Evolutionary conservation across 2,888 invertebrate species (phyloP), one percentile per base, ranked within the genome.

Genomic region (Brachynemurus nebulosus): DNA sequence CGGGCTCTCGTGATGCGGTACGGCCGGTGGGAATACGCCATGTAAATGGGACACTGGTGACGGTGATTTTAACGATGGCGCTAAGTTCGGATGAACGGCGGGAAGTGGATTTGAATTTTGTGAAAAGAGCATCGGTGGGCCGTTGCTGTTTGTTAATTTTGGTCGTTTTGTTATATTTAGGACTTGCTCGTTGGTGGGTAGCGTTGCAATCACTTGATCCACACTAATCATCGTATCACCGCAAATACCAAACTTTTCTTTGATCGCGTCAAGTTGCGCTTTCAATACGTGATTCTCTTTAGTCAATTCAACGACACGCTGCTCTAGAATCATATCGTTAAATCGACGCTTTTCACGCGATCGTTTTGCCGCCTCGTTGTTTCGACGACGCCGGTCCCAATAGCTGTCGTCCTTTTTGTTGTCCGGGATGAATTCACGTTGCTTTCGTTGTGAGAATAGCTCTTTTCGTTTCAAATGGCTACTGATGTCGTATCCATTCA

Each of bases 351-450:
- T 96, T 64, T 96, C 95, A n/a, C 95, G 77, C 5, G 93, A 93
- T 36, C 93, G 71, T 62, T 96, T 92, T 45, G 96, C 96, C 1
- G 96, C 96, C 64, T 95, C 95, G 65, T 97, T 97, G 67, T 97
- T 96, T 47, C 95, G 77, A 50, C 95, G 74, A 45, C 97, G 74
- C 45, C 95, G 78, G 64, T 95, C 93, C 97, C 97, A 96, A 66
- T 96, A 96, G 58, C 86, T 89, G 57, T 93, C 91, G 59, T 96
- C 95, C 62, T 96, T 96, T 63, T 92, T 92, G 66, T 79, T 88
- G 62, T 95, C 95, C 0, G 95, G 95, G 50, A 93, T 95, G 65
- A 96, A 95, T 63, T 95, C 93, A 11, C 96, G 74, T 60, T 93
- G 93, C 61, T 95, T 95, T 56, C 93, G 77, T 57, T 88, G 86